Conservation (phyloP, 1,140 invertebrate genomes). For the Leptinotarsa defecta region DNA sequence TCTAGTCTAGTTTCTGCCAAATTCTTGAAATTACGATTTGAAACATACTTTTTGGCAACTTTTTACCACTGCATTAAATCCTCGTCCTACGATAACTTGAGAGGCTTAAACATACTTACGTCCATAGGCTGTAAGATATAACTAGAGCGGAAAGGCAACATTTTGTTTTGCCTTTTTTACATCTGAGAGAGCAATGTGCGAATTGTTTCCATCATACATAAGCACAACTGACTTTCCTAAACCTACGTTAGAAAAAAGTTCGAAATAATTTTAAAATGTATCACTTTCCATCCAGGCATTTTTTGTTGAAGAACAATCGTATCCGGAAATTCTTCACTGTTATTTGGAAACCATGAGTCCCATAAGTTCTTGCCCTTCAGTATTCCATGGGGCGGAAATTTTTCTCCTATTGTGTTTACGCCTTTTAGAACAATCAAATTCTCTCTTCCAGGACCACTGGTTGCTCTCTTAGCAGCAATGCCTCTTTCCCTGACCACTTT, state of each 20-base stretch:
- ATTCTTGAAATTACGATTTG: no score
- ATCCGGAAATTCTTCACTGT: not conserved
- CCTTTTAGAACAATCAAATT: not conserved
- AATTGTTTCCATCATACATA: not conserved
- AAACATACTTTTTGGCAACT: no score
- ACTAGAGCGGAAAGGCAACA: not conserved
- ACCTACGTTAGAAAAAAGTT: not conserved
- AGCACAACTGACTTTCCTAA: not conserved
- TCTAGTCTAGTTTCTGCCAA: no score
- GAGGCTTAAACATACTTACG: no score
- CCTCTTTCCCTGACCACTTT: not conserved
- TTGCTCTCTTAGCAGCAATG: not conserved
- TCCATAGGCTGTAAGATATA: no score
- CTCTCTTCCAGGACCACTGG: not conserved
- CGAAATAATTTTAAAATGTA: not conserved
- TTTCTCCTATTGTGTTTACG: not conserved
- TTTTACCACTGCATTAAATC: no score
- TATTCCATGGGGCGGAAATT: not conserved
- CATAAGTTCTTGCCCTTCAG: not conserved
- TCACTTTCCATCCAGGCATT: not conserved
- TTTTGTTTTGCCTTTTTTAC: not conserved
- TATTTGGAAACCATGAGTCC: not conserved
- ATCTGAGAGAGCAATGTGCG: not conserved
- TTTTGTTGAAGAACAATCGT: not conserved
- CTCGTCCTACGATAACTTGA: no score